These are phyloP conservation scores for Nemopilema nomurai DNA, from an alignment of 30 jellyfish, hydroid and myxozoan genomes.

Conservation along the genomic window DNA sequence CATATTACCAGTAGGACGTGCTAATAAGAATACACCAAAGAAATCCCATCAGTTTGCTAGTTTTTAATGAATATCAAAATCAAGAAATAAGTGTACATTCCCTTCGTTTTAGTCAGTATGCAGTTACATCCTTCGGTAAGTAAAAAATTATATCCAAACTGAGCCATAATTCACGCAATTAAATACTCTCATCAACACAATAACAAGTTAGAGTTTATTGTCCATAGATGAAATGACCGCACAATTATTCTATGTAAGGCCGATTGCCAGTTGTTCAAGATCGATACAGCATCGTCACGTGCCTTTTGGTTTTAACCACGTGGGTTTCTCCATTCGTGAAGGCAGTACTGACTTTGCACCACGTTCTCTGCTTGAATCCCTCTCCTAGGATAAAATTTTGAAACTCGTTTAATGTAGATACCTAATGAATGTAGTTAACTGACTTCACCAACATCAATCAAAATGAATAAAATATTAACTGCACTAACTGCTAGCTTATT, in stretches of 20 bases:
- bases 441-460: neutral
- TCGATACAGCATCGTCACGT: neutral
- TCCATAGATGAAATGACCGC: neutral
- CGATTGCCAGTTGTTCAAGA: neutral
- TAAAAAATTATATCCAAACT: too few relatives aligned
- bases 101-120: too few relatives aligned
- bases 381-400: slow-evolving; percentile 30
- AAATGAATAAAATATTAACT: neutral
- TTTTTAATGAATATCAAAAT: too few relatives aligned
- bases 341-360: slow-evolving; percentile 79
- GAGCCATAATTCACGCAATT: too few relatives aligned
- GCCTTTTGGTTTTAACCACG: neutral
- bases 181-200: too few relatives aligned
- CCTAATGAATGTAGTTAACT: neutral
- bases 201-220: neutral
- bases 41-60: too few relatives aligned
- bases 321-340: slow-evolving; percentile 76
- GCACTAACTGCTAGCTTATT: neutral
- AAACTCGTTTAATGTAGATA: neutral
- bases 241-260: neutral
- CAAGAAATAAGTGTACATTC: too few relatives aligned
- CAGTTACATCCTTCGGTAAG: too few relatives aligned
- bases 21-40: too few relatives aligned
- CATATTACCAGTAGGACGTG: too few relatives aligned
- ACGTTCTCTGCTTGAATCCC: slow-evolving; percentile 94